These are phyloP conservation scores for Perca fluviatilis DNA, from an alignment of 2,113 vertebrate genomes.

Conservation along the genomic window DNA sequence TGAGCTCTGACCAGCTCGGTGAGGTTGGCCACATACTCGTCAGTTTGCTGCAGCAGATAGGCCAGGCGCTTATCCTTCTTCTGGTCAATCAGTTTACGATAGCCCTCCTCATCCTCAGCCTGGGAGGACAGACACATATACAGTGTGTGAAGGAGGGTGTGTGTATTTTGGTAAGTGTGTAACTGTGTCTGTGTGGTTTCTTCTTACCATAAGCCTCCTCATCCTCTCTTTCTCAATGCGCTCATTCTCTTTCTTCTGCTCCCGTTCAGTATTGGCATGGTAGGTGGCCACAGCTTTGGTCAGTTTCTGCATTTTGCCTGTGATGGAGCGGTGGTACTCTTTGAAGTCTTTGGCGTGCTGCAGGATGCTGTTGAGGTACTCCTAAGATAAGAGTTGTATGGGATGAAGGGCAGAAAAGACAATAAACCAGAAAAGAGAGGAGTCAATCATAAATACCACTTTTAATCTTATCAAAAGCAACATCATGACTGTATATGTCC, in stretches of 20 bases:
- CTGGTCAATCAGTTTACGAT: slow-evolving; percentile 98
- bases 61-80: slow-evolving; percentile 99
- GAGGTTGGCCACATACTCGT: slow-evolving; percentile 97
- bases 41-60: slow-evolving; percentile 97
- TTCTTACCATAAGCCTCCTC: slow-evolving; percentile 93
- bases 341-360: slow-evolving; percentile 99
- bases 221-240: slow-evolving; percentile 98
- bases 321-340: slow-evolving; percentile 96
- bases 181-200: neutral
- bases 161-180: neutral
- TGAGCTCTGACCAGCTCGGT: slow-evolving; percentile 96
- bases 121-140: slow-evolving; percentile 46
- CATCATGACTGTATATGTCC: neutral
- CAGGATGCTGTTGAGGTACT: slow-evolving; percentile 99
- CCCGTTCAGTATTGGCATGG: slow-evolving; percentile 97
- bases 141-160: neutral
- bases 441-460: neutral
- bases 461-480: neutral
- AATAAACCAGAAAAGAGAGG: neutral
- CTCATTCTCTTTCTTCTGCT: slow-evolving; percentile 99
- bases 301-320: slow-evolving; percentile 94
- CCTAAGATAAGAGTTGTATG: slow-evolving; percentile 77
- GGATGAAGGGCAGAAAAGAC: neutral
- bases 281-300: slow-evolving; percentile 97
- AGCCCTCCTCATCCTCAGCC: slow-evolving; percentile 98